A percentile compares a stretch with the other conserved stretches of the same genome.
phyloP scores from a whole-genome alignment of 2,113 vertebrate genomes.

The Pimephales promelas region DNA sequence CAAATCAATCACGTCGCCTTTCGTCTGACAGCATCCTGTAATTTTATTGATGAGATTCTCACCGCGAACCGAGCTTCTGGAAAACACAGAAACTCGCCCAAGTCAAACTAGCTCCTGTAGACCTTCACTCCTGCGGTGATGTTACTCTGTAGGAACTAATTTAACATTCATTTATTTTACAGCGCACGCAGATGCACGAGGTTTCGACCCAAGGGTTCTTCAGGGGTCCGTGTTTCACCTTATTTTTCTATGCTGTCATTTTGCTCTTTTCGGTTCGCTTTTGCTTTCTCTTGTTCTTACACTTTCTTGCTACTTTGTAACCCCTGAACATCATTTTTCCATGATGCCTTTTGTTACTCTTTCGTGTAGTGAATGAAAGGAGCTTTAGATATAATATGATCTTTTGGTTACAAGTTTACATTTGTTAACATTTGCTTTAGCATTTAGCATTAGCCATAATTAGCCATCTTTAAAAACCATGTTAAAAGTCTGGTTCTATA shows the following conservation, averaged over 20 bases:
- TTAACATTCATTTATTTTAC: conserved; percentile 26
- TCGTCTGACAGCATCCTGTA: conserved; percentile 21
- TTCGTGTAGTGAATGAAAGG: no score
- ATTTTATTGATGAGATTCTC: conserved; percentile 28
- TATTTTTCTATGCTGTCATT: not conserved
- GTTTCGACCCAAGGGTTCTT: not conserved
- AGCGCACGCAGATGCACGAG: not conserved
- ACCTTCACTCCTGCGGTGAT: not conserved
- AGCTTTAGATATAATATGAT: no score
- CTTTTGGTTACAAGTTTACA: no score
- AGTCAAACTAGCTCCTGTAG: not conserved
- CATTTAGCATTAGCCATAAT: no score
- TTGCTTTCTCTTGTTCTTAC: no score
- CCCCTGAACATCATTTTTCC: no score
- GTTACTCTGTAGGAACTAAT: not conserved
- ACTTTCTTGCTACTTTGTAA: no score
- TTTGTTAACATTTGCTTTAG: no score
- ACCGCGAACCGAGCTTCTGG: not conserved
- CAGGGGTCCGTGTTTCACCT: conserved; percentile 5
- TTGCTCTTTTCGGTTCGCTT: not conserved
- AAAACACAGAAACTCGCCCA: not conserved
- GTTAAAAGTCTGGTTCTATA: no score
- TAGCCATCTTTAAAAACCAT: no score
- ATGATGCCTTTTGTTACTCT: no score
- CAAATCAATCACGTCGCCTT: conserved; percentile 1